phyloP scores from a whole-genome alignment of 2,797 vertebrate genomes.

The Emydoidea blandingii region DNA sequence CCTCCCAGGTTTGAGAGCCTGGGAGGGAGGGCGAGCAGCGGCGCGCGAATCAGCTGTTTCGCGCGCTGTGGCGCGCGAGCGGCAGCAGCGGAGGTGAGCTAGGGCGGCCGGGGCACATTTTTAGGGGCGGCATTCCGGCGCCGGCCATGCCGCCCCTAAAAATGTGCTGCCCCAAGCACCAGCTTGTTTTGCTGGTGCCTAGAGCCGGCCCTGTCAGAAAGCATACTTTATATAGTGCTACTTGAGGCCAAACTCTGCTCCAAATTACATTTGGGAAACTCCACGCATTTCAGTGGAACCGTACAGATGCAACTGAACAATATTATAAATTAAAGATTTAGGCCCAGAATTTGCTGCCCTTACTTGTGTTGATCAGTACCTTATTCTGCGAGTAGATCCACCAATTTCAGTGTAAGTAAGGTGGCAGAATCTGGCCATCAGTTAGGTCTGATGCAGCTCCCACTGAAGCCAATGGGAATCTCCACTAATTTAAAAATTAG shows the following conservation, averaged over 20 bases:
- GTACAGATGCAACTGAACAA: constrained; percentile 1
- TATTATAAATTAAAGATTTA: constrained; percentile 14
- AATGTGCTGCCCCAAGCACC: no score
- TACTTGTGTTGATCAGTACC: neutral
- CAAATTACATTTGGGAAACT: constrained; percentile 42
- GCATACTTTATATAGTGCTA: neutral
- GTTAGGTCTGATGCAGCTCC: neutral
- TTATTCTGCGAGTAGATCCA: neutral
- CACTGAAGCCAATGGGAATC: neutral
- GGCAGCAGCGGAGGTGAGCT: no score
- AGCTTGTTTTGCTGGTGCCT: no score
- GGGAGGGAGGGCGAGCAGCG: no score
- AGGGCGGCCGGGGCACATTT: no score
- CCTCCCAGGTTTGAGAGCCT: no score
- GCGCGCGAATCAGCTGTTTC: no score
- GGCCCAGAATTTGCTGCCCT: neutral
- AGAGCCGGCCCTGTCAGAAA: no score
- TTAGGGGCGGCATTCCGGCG: no score
- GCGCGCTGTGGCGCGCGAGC: no score
- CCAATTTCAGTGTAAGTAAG: neutral
- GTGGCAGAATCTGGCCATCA: neutral
- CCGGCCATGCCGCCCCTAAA: no score
- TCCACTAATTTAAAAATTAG: neutral
- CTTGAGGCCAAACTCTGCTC: constrained; percentile 42
- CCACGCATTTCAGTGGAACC: constrained; percentile 47